A percentile compares a stretch with the other conserved stretches of the same genome.
Conservation (phyloP, 2,888 invertebrate species). For the Stegophylla sp. region DNA sequence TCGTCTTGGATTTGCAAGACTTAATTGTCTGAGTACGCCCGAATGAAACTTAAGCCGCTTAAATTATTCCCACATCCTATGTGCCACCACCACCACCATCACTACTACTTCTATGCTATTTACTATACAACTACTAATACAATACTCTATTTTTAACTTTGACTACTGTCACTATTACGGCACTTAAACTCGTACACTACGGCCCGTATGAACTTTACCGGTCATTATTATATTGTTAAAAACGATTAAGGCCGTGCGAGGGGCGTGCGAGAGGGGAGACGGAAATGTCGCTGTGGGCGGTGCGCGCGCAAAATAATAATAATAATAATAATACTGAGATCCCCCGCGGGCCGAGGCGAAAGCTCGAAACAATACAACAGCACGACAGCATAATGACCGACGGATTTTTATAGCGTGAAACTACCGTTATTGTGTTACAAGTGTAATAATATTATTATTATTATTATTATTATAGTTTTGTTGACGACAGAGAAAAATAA, state of each 20-base stretch:
- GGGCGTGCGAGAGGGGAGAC: neutral
- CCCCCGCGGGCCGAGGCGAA: constrained; percentile 3
- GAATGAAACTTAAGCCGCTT: too few relatives aligned
- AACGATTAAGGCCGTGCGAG: constrained; percentile 49
- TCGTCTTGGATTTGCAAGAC: too few relatives aligned
- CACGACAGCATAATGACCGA: constrained; percentile 15
- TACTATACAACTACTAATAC: too few relatives aligned
- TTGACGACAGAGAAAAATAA: neutral
- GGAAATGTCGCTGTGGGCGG: too few relatives aligned
- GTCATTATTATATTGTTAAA: constrained; percentile 45
- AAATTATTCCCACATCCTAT: neutral
- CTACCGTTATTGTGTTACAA: neutral
- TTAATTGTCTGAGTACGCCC: too few relatives aligned
- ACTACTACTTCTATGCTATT: neutral
- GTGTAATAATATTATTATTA: neutral
- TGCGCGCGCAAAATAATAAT: constrained; percentile 53
- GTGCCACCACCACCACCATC: neutral
- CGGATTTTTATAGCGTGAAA: constrained; percentile 15
- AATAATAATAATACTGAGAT: constrained; percentile 1
- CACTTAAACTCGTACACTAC: too few relatives aligned
- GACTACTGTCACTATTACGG: too few relatives aligned
- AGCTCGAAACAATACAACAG: constrained; percentile 10
- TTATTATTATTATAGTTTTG: neutral
- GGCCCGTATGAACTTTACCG: neutral
- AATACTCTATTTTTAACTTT: too few relatives aligned